Base-by-base conservation (phyloP, 64 coral and sea anemone genomes). In the Dendronephthya gigantea region DNA sequence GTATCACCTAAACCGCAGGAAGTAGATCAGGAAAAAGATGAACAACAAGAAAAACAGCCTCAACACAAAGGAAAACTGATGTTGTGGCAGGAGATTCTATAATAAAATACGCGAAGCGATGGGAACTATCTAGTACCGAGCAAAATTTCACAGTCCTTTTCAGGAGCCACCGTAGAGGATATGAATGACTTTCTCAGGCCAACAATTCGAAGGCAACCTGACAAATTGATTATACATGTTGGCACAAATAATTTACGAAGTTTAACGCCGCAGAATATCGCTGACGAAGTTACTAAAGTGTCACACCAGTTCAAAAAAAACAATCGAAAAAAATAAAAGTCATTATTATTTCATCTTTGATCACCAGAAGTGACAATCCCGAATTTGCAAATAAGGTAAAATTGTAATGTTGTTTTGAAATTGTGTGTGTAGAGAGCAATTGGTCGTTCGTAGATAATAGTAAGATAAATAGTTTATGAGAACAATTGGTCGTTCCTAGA, bases 361-460 rank as follows among this genome's bases (percentile, higher is more conserved):
- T 66, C 58, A 66, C 58, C 22, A 66, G 58, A 66, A 66, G 58
- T 17, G 58, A 66, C 22, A 66, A 66, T n/a, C 58, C 58, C 58
- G 58, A 66, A 66, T 66, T 66, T 66, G 58, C 58, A 66, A 66
- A 66, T 66, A 66, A 66, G 58, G 58, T 66, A 66, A 66, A 66
- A 66, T 5, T 8, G 58, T 5, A 66, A n/a, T 22, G 19, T 66
- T 22, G 19, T 14, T 66, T 66, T 22, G 29, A 66, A 66, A 22
- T 14, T 22, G 29, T 8, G 58, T 66, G 58, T 66, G 58, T 8
- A 66, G 14, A 66, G 22, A 66, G 22, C 58, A 66, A 66, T 66
- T 66, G 58, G 58, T 66, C 58, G 29, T 66, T 66, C 22, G 22
- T 66, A 66, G 58, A 66, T 66, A 55, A 55, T 55, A 55, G 50